Evolutionary conservation across 2,888 invertebrate species (phyloP), one percentile per base, ranked within the genome.

Genomic region (Microctonus aethiopoides): DNA sequence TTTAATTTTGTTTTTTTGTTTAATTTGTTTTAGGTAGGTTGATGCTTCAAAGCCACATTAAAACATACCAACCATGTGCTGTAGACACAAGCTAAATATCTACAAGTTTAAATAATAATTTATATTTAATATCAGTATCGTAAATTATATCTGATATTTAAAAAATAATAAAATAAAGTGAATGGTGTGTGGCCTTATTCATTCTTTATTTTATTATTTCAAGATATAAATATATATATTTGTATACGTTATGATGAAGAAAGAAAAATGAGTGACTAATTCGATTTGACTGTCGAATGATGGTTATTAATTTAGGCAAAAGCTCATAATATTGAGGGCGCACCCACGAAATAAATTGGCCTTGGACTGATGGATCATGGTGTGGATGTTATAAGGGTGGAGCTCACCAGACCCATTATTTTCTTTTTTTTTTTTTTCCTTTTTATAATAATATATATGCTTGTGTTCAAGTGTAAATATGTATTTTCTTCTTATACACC

Each of bases 321-420:
- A 46, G 46, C 16, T 46, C 16, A 16, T 20, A 16, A 46, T 46
- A 46, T 46, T 46, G 16, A n/a, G 54, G 54, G 54, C 57, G 29
- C 57, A 34, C 57, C 34, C 32, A 32, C 1, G 34, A 32, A 46
- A 20, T 16, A 16, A 57, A 57, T 57, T 57, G 57, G 13, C 57
- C 57, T 32, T 57, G 57, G 16, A 34, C 57, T 57, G 16, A 34
- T 57, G 57, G 34, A 57, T 57, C 34, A 57, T 5, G 57, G 57
- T 29, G 57, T 29, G 16, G n/a, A n/a, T n/a, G n/a, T n/a, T 46
- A 46, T 16, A 57, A 57, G 57, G 32, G 57, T 57, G 16, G 26
- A 57, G n/a, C 26, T 7, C 57, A 57, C 57, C 16, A 26, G 20
- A n/a, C 57, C n/a, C 10, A 34, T 29, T 4, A 5, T 29, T n/a